Evolutionary conservation across 2,797 vertebrate species (phyloP).

Genomic region (Clarias fuscus): DNA sequence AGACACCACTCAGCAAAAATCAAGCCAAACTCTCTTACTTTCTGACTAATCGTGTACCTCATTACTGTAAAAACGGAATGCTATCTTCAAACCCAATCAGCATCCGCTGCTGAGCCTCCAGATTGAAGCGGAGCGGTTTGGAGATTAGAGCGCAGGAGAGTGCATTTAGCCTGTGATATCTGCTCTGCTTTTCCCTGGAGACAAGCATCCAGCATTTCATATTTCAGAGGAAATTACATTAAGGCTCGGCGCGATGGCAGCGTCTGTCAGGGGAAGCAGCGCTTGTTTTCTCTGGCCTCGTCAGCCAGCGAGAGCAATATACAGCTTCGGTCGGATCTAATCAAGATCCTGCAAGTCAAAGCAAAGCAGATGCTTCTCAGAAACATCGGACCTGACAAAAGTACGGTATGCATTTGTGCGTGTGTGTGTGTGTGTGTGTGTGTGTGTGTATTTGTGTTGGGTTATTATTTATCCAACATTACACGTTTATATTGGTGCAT

Average conservation of each 20-base stretch:
- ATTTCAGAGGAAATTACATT: slow-evolving; percentile 79
- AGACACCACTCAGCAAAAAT: slow-evolving; percentile 65
- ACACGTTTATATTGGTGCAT: not conserved
- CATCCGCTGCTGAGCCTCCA: slow-evolving; percentile 54
- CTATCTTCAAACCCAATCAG: slow-evolving; percentile 66
- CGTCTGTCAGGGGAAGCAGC: slow-evolving; percentile 69
- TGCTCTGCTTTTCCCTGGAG: slow-evolving; percentile 64
- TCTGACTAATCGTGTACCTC: slow-evolving; percentile 34
- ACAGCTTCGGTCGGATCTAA: slow-evolving; percentile 73
- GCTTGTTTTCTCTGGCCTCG: slow-evolving; percentile 68
- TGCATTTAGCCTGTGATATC: slow-evolving; percentile 61
- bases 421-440: not conserved
- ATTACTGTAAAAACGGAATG: slow-evolving; percentile 43
- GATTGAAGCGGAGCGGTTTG: slow-evolving; percentile 47
- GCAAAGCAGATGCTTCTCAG: slow-evolving; percentile 69
- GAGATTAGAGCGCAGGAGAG: slow-evolving; percentile 45
- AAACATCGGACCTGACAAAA: slow-evolving; percentile 47
- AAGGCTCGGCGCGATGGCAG: slow-evolving; percentile 61
- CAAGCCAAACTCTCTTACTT: slow-evolving; percentile 62
- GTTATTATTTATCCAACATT: not conserved
- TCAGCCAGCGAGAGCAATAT: slow-evolving; percentile 59
- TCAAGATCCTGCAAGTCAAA: slow-evolving; percentile 71
- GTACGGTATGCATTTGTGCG: slow-evolving; percentile 36
- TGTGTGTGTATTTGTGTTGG: not conserved
- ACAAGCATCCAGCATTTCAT: slow-evolving; percentile 70